Conservation (phyloP, 2,113 vertebrate genomes). For the Uropsilus gracilis region DNA sequence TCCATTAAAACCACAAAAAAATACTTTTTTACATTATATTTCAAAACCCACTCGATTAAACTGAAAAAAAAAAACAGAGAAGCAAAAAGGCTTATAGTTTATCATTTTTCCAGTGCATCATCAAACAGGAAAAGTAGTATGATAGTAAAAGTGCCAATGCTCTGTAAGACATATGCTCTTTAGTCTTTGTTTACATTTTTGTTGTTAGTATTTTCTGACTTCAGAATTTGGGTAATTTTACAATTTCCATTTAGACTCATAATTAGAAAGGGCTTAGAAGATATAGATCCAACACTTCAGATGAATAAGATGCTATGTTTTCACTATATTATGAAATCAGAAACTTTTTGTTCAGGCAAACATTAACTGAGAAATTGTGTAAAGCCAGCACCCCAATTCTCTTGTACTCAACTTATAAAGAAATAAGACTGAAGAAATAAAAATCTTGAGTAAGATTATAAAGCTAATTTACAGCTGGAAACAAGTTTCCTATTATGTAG, state of each 20-base stretch:
- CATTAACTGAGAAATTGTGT: neutral
- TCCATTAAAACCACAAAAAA: constrained; percentile 28
- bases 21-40: neutral
- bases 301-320: neutral
- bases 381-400: neutral
- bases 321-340: neutral
- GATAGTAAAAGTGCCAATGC: neutral
- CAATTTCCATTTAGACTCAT: neutral
- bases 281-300: neutral
- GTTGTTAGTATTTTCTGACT: neutral
- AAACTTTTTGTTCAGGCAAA: neutral
- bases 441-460: neutral
- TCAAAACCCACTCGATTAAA: constrained; percentile 34
- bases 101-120: neutral
- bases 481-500: neutral
- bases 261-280: neutral
- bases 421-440: neutral
- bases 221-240: neutral
- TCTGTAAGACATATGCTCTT: neutral
- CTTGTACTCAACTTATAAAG: neutral
- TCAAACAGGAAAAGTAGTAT: neutral
- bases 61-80: constrained; percentile 3
- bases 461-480: constrained; percentile 1
- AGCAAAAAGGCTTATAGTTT: neutral
- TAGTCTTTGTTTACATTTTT: neutral